These are phyloP conservation scores for Hippocampus mohnikei DNA, from an alignment of 2,113 vertebrate genomes.

Conservation along the genomic window DNA sequence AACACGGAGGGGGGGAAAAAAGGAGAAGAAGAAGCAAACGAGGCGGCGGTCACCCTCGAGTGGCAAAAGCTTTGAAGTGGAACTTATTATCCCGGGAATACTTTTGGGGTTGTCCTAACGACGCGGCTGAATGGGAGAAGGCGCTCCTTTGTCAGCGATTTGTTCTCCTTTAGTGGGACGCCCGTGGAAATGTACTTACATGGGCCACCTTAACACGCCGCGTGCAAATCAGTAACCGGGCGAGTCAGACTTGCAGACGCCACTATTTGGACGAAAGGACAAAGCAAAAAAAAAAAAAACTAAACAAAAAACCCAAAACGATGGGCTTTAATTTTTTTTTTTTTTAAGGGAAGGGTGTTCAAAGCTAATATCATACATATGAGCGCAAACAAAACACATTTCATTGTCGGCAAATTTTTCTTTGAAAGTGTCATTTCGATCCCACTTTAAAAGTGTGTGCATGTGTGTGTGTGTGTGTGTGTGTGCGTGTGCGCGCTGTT, in stretches of 20 bases:
- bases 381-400: slow-evolving; percentile 64
- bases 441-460: slow-evolving; percentile 28
- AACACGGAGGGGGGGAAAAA: slow-evolving; percentile 66
- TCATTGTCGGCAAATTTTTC: neutral
- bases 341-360: too few relatives aligned
- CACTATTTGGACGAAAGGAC: slow-evolving; percentile 77
- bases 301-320: slow-evolving; percentile 12
- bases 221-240: slow-evolving; percentile 95
- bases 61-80: slow-evolving; percentile 98
- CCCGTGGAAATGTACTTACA: slow-evolving; percentile 94
- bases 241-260: slow-evolving; percentile 98
- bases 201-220: slow-evolving; percentile 92
- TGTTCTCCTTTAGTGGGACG: slow-evolving; percentile 98
- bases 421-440: slow-evolving; percentile 45
- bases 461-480: too few relatives aligned
- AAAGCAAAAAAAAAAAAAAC: slow-evolving; percentile 79
- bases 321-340: too few relatives aligned
- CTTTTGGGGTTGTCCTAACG: slow-evolving; percentile 97
- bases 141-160: slow-evolving; percentile 97
- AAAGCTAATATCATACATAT: neutral
- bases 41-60: slow-evolving; percentile 91
- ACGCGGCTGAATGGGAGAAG: slow-evolving; percentile 94
- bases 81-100: slow-evolving; percentile 98
- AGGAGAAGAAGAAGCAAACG: slow-evolving; percentile 76
- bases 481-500: too few relatives aligned